phyloP scores from a whole-genome alignment of 2,888 invertebrate species.

The Parasteatoda lunata region DNA sequence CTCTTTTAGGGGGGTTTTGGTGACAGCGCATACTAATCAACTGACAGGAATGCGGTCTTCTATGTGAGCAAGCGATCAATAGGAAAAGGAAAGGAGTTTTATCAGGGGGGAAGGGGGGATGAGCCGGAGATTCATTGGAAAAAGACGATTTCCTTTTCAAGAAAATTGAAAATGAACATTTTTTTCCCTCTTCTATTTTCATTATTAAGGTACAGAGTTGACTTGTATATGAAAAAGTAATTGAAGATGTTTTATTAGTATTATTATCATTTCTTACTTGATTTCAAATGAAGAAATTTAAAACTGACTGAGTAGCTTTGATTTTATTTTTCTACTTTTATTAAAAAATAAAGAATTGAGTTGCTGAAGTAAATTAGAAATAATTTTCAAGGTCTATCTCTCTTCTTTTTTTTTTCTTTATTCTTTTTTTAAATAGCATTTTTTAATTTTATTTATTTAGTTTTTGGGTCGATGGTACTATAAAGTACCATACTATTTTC shows the following conservation, averaged over 20 bases:
- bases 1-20: constrained; percentile 36
- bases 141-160: constrained; percentile 20
- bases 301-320: neutral
- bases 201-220: constrained; percentile 5
- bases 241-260: neutral
- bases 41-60: constrained; percentile 63
- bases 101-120: neutral
- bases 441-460: no score
- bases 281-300: neutral
- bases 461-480: no score
- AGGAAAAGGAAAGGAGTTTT: constrained; percentile 5
- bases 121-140: neutral
- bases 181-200: neutral
- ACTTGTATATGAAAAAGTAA: constrained; percentile 1
- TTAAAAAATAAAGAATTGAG: neutral
- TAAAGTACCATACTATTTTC: no score
- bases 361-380: no score
- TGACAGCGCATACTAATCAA: constrained; percentile 67
- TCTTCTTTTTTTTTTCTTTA: no score
- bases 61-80: constrained; percentile 44
- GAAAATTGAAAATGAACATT: constrained; percentile 62
- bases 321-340: neutral
- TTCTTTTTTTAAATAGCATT: no score
- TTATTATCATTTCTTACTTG: neutral
- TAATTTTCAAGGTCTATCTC: no score